Base-by-base conservation (phyloP, 2,113 vertebrate species). In the Tachysurus vachellii region DNA sequence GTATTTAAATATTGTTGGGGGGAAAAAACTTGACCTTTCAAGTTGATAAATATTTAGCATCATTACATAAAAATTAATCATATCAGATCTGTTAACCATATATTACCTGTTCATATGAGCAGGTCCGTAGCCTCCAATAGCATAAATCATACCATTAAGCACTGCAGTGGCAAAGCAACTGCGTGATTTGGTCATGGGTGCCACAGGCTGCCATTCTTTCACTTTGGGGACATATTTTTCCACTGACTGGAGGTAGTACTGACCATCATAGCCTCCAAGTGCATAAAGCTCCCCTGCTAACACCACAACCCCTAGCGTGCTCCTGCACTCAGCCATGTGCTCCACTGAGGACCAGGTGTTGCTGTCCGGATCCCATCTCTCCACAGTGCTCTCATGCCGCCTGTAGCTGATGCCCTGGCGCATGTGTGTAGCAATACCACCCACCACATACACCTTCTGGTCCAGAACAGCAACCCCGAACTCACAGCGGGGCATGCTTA, bases 41-140 rank as follows among this genome's bases (percentile, higher is more conserved):
- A 31, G 1, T 16, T 68, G 64, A 31, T 71, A 42, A 17, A 71
- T 0, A 14, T 53, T 77, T 54, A 47, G 13, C 17, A 44, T 54
- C 5, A 16, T 54, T 50, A 11, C 0, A 28, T 64, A 82, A 23
- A 23, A 50, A 47, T 64, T 21, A 56, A 54, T 4, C n/a, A 23
- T n/a, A 50, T 50, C 36, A 36, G 36, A 50, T 50, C 47, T 50
- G 4, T 50, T 50, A 17, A n/a, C 12, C 23, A 31, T 36, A n/a
- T 23, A 53, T 0, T 93, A 99, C 98, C 98, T 99, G 96, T 99
- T 97, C 98, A 99, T 99, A 76, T 99, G 98, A 10, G 98, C 98
- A 2, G 98, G 98, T 0, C 98, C 98, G 0, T 99, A 99, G 0
- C 98, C 98, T 12, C 98, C 98, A 1, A 99, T 98, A 89, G 98